phyloP scores from a whole-genome alignment of 2,113 vertebrate genomes.

The Meles meles region DNA sequence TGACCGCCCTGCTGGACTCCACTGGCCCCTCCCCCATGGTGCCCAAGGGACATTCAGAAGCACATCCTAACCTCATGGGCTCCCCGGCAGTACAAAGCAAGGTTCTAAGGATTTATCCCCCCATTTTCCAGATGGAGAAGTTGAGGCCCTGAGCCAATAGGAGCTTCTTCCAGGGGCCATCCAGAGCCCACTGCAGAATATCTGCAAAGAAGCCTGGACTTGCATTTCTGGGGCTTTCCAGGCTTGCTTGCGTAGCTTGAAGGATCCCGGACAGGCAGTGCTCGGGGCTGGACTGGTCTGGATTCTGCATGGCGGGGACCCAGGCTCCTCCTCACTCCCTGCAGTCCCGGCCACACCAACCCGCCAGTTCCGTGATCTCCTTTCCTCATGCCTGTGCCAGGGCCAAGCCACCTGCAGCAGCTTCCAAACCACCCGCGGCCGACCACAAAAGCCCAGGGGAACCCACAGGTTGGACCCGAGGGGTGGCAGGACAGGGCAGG shows the following conservation, averaged over 20 bases:
- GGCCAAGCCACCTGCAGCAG: slow-evolving; percentile 31
- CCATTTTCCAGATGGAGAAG: slow-evolving; percentile 40
- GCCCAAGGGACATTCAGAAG: not conserved
- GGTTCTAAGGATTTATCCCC: not conserved
- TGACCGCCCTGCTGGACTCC: not conserved
- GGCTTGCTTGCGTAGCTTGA: not conserved
- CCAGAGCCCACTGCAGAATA: not conserved
- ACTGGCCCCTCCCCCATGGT: not conserved
- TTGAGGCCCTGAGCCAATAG: not conserved
- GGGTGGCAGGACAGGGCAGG: accelerated
- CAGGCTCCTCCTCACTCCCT: not conserved
- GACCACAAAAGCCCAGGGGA: not conserved
- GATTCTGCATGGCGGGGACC: no score
- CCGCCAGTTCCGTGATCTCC: not conserved
- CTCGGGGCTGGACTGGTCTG: not conserved
- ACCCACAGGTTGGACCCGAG: slow-evolving; percentile 11
- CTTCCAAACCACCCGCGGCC: not conserved
- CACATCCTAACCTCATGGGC: not conserved
- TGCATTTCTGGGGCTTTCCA: not conserved
- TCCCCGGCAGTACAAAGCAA: not conserved
- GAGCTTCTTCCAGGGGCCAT: not conserved
- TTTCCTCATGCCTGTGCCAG: not conserved
- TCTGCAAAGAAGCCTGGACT: not conserved
- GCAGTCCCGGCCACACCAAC: not conserved
- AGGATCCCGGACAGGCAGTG: not conserved